These are phyloP conservation scores for Dryas iulia DNA, from an alignment of 1,140 invertebrate species.

Conservation along the genomic window DNA sequence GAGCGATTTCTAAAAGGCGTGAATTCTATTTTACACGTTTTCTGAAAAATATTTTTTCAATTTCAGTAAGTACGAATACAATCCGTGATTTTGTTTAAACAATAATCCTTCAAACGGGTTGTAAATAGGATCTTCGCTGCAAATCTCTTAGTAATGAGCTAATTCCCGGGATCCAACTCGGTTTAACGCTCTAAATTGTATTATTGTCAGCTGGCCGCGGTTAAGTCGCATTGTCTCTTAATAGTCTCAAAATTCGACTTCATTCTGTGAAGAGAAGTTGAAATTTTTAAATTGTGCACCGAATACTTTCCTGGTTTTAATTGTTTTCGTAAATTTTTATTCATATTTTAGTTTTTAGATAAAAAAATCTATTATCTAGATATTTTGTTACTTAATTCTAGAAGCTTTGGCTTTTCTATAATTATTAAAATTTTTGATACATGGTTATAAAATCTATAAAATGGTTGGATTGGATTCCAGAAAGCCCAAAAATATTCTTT, in stretches of 20 bases:
- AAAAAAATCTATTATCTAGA: no score
- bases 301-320: not conserved
- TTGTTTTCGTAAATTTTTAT: not conserved
- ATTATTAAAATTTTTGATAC: no score
- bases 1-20: no score
- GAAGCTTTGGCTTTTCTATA: no score
- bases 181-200: slow-evolving; percentile 27
- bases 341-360: no score
- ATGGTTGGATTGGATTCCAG: no score
- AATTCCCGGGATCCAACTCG: slow-evolving; percentile 22
- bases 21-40: no score
- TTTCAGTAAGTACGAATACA: not conserved
- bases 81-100: not conserved
- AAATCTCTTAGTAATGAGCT: slow-evolving; percentile 26
- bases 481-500: no score
- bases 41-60: no score
- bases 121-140: slow-evolving; percentile 16
- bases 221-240: slow-evolving; percentile 19
- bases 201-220: slow-evolving; percentile 25
- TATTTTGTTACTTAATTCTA: no score
- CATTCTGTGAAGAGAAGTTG: not conserved
- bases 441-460: no score
- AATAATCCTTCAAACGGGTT: slow-evolving; percentile 12
- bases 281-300: not conserved
- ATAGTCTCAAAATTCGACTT: slow-evolving; percentile 15